A percentile compares a stretch with the other conserved stretches of the same genome.
Evolutionary conservation across 2,797 vertebrate genomes (phyloP).

Genomic region (Sebastes variabilis): DNA sequence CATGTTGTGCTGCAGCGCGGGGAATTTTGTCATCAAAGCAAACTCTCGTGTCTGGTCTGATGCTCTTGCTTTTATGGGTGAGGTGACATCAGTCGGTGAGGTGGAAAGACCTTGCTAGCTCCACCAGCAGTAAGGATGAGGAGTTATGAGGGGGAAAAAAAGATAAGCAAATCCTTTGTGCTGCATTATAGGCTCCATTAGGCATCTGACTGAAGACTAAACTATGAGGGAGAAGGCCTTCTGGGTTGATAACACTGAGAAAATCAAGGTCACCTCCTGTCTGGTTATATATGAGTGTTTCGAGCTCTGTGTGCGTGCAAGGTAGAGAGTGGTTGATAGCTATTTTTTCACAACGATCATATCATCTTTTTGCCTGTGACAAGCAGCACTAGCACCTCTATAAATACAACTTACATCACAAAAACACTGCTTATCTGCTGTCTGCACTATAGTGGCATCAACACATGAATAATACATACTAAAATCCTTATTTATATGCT

Average conservation of each 20-base stretch:
- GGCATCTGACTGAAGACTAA: slow-evolving; percentile 33
- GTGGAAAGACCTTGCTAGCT: not conserved
- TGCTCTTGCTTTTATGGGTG: slow-evolving; percentile 6
- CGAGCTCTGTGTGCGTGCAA: not conserved
- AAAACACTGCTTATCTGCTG: not conserved
- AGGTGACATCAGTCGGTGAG: not conserved
- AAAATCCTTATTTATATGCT: not conserved
- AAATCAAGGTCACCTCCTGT: slow-evolving; percentile 46
- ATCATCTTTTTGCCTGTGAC: not conserved
- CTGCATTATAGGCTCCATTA: slow-evolving; percentile 17
- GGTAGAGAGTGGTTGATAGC: not conserved
- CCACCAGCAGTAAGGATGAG: not conserved
- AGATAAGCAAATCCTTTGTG: not conserved
- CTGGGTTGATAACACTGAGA: slow-evolving; percentile 26
- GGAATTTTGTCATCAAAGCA: slow-evolving; percentile 12
- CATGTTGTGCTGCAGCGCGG: not conserved
- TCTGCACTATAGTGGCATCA: not conserved
- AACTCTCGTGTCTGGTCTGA: not conserved
- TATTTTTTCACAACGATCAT: not conserved
- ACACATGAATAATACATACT: not conserved
- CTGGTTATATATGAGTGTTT: not conserved
- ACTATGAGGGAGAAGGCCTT: slow-evolving; percentile 17
- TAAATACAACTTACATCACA: slow-evolving; percentile 3
- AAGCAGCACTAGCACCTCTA: not conserved
- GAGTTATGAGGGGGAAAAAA: not conserved